Percentiles rank a stretch among this genome's conserved stretches.
phyloP scores from a whole-genome alignment of 2,797 vertebrate species.

The Danio albolineatus region DNA sequence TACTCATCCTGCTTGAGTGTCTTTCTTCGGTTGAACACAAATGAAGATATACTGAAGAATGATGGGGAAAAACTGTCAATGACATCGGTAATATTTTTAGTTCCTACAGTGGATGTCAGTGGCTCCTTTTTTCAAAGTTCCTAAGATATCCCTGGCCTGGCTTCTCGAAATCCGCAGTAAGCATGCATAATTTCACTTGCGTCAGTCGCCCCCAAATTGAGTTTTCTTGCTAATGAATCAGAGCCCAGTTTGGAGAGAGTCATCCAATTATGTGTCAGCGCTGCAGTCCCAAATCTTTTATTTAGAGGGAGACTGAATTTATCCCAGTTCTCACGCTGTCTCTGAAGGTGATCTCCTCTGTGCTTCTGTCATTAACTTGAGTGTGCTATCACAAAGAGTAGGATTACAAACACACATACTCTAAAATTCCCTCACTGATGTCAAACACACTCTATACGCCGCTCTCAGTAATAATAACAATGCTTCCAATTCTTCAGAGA shows the following conservation, averaged over 20 bases:
- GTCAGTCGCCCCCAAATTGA: background rate
- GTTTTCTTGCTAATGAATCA: background rate
- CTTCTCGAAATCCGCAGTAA: too few species aligned
- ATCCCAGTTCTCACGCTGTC: constrained; percentile 55
- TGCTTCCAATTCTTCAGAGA: background rate
- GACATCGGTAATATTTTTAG: too few species aligned
- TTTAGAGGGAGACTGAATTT: constrained; percentile 48
- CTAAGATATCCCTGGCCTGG: too few species aligned
- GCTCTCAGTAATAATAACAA: background rate
- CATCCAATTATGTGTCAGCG: background rate
- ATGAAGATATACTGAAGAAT: too few species aligned
- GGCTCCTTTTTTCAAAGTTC: too few species aligned
- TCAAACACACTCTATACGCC: background rate
- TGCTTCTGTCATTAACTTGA: constrained; percentile 51
- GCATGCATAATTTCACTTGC: too few species aligned
- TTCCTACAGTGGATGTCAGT: too few species aligned
- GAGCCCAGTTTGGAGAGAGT: constrained; percentile 2
- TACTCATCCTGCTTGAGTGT: too few species aligned
- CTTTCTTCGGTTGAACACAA: too few species aligned
- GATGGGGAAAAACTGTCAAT: too few species aligned
- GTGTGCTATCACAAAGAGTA: constrained; percentile 52
- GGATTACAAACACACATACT: constrained; percentile 48
- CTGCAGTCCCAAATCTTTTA: constrained; percentile 45
- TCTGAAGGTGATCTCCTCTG: constrained; percentile 41
- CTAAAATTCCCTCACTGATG: constrained; percentile 10